Conservation (phyloP, 2,888 invertebrate species). For the Chloromyia formosa region DNA sequence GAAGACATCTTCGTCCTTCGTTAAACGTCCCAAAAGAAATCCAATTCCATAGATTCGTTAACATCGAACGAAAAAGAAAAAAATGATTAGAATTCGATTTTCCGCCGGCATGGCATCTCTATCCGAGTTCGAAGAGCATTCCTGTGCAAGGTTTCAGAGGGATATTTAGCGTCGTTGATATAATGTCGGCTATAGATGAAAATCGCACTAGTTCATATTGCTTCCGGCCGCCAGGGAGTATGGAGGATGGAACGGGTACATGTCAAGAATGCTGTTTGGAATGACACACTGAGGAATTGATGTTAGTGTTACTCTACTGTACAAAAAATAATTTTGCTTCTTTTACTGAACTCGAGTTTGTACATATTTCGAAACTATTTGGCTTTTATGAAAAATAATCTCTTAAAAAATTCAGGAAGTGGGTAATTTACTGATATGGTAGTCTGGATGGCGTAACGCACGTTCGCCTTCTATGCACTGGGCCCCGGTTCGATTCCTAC, state of each 20-base stretch:
- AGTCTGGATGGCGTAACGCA: too few species aligned
- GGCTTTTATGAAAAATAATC: too few species aligned
- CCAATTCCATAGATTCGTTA: slow-evolving; percentile 44
- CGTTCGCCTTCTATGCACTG: too few species aligned
- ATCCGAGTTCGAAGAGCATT: slow-evolving; percentile 6
- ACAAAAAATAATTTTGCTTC: too few species aligned
- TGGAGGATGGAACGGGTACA: not conserved
- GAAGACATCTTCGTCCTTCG: not conserved
- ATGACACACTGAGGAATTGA: too few species aligned
- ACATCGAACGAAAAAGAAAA: slow-evolving; percentile 35
- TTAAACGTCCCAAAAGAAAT: slow-evolving; percentile 28
- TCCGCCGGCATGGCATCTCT: slow-evolving; percentile 17
- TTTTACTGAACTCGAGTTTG: too few species aligned
- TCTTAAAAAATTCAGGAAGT: too few species aligned
- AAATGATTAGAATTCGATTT: slow-evolving; percentile 43
- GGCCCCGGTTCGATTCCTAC: too few species aligned
- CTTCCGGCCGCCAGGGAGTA: not conserved
- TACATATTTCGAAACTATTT: too few species aligned
- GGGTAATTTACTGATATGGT: too few species aligned
- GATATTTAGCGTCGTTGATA: slow-evolving; percentile 19
- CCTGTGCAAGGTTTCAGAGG: not conserved
- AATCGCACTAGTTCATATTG: slow-evolving; percentile 20
- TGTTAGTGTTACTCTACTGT: too few species aligned
- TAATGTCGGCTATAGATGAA: slow-evolving; percentile 17
- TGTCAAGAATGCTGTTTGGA: not conserved